These are phyloP conservation scores for Corbicula japonica DNA, from an alignment of 2,888 invertebrate species.

Conservation along the genomic window DNA sequence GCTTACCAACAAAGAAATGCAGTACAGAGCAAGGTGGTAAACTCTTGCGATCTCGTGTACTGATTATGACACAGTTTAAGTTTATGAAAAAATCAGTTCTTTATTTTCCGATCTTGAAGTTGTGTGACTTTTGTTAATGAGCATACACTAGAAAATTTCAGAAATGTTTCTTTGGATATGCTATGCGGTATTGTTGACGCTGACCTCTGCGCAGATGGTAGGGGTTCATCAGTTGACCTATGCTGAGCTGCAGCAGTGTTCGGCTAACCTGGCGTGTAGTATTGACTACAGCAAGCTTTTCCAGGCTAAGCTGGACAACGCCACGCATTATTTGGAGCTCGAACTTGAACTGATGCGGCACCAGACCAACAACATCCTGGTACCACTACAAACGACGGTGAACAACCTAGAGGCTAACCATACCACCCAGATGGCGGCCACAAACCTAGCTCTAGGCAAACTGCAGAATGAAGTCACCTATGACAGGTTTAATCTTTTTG, in stretches of 20 bases:
- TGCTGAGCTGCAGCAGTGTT: slow-evolving; percentile 53
- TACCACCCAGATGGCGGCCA: slow-evolving; percentile 25
- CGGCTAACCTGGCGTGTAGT: slow-evolving; percentile 61
- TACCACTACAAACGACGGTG: slow-evolving; percentile 45
- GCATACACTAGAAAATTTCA: too few species aligned
- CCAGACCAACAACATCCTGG: slow-evolving; percentile 28
- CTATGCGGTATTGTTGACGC: too few species aligned
- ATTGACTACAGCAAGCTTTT: slow-evolving; percentile 58
- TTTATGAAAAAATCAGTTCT: too few species aligned
- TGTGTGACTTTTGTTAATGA: too few species aligned
- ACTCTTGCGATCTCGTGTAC: too few species aligned
- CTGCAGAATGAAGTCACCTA: slow-evolving; percentile 41
- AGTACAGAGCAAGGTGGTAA: too few species aligned
- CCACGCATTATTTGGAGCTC: slow-evolving; percentile 48
- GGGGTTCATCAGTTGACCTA: slow-evolving; percentile 19
- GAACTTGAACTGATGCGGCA: slow-evolving; percentile 48
- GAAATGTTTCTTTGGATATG: too few species aligned
- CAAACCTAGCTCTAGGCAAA: slow-evolving; percentile 32
- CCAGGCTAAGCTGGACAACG: slow-evolving; percentile 60
- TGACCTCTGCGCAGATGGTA: too few species aligned
- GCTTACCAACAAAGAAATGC: too few species aligned
- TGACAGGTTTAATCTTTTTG: slow-evolving; percentile 47
- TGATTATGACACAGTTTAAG: too few species aligned
- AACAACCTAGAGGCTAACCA: slow-evolving; percentile 42
- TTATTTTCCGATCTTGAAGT: too few species aligned